phyloP scores from a whole-genome alignment of 2,888 invertebrate genomes.

The Onthophagus sagittarius region DNA sequence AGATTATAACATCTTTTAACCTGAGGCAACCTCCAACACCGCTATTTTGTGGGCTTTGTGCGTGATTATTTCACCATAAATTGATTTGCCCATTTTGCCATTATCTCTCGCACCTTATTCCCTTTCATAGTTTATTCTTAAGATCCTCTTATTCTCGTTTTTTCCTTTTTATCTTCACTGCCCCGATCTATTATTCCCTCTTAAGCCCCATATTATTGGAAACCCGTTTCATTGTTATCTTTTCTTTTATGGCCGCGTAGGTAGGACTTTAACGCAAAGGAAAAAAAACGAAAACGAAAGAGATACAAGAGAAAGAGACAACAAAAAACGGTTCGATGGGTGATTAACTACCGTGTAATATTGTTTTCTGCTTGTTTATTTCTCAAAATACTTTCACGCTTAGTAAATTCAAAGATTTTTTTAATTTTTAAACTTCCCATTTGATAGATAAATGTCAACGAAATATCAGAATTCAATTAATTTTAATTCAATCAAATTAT shows the following conservation, averaged over 20 bases:
- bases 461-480: too few species aligned
- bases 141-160: background rate
- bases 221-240: background rate
- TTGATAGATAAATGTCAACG: too few species aligned
- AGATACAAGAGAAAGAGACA: background rate
- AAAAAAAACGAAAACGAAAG: background rate
- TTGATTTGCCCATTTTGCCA: constrained; percentile 35
- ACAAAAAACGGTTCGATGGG: background rate
- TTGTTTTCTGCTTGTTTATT: constrained; percentile 42
- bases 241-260: background rate
- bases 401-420: constrained; percentile 23
- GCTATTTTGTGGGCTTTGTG: constrained; percentile 16
- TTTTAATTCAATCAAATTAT: too few species aligned
- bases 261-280: background rate
- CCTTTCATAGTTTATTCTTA: background rate
- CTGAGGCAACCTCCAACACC: too few species aligned
- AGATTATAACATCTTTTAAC: too few species aligned
- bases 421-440: too few species aligned
- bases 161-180: background rate
- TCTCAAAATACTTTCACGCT: constrained; percentile 28
- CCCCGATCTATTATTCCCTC: background rate
- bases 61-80: constrained; percentile 33
- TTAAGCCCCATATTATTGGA: background rate
- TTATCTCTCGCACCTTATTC: constrained; percentile 17
- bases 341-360: constrained; percentile 43